Base-by-base conservation (phyloP, 2,797 vertebrate genomes). In the Typhlichthys eigenmanni region DNA sequence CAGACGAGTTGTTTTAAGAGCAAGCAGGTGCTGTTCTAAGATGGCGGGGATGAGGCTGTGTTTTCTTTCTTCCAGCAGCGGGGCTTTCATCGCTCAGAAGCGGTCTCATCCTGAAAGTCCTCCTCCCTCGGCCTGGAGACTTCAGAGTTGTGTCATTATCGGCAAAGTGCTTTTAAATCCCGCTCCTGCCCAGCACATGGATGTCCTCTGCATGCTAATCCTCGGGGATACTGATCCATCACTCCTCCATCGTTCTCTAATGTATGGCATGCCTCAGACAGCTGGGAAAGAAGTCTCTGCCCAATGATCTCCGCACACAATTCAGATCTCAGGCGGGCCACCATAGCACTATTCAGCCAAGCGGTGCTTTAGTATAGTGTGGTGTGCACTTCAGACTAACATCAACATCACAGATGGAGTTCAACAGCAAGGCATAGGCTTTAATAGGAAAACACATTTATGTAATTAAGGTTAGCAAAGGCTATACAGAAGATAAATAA, bases 161-260 rank as follows among this genome's bases (percentile, higher is more conserved):
- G 53, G 89, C 78, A 91, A 93, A 93, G 88, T 88, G 90, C 84
- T 92, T 92, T 89, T 91, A 92, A 93, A 92, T 90, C 91, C 74
- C 70, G 64, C 80, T 87, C 71, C 84, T 76, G 81, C 86, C 87
- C 87, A 68, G 79, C 85, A 89, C 87, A 82, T 85, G 85, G 86
- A 90, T 91, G 91, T 91, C 88, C 83, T 88, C 88, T 80, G 82
- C 88, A 84, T 77, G 89, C 72, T 92, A 91, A 93, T 93, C 91
- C 90, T 76, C 62, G 0, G 80, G 89, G 91, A 92, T 88, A 85
- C 57, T 55, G 82, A 89, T 91, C 87, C 85, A 79, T 89, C 87
- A 82, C 88, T 91, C 81, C 84, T 85, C 85, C 54, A 78, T 82
- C 76, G 75, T 81, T 80, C 85, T 57, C 87, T 89, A 90, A 88